These are phyloP conservation scores for Chrysolina americana DNA, from an alignment of 2,888 invertebrate species.

Conservation along the genomic window DNA sequence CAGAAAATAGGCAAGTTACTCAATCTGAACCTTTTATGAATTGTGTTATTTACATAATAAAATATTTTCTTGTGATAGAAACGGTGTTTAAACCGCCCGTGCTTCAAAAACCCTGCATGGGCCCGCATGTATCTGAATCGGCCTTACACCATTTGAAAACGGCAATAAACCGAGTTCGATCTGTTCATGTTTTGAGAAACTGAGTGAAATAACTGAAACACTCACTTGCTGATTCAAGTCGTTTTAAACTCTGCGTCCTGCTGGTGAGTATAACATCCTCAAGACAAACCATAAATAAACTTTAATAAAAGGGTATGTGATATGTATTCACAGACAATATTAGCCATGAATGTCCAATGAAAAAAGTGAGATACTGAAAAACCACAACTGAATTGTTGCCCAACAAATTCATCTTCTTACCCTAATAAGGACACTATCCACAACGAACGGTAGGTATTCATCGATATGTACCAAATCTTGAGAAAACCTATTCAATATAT, in stretches of 20 bases:
- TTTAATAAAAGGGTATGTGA: conserved; percentile 52
- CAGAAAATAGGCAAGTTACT: too few species aligned
- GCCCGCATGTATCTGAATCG: too few species aligned
- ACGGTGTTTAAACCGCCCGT: too few species aligned
- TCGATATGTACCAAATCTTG: conserved; percentile 81
- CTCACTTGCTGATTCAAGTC: conserved; percentile 61
- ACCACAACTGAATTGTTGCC: conserved; percentile 8
- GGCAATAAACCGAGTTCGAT: too few species aligned
- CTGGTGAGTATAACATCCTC: conserved; percentile 56
- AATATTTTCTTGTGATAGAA: too few species aligned
- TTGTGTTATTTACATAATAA: too few species aligned
- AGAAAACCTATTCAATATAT: conserved; percentile 75
- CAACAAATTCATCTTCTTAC: conserved; percentile 6
- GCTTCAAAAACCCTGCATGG: too few species aligned
- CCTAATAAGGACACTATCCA: conserved; percentile 52
- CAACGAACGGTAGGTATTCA: conserved; percentile 60
- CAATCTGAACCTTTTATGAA: too few species aligned
- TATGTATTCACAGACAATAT: conserved; percentile 52
- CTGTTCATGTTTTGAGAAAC: too few species aligned
- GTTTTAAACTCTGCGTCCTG: conserved; percentile 60
- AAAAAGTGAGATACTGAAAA: conserved; percentile 48
- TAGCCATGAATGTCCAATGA: conserved; percentile 50
- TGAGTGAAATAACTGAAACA: conserved; percentile 28
- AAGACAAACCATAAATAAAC: conserved; percentile 52
- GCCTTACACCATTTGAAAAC: too few species aligned